These are phyloP conservation scores for Nipponacmea schrenckii DNA, from an alignment of 2,888 invertebrate species.

Conservation along the genomic window DNA sequence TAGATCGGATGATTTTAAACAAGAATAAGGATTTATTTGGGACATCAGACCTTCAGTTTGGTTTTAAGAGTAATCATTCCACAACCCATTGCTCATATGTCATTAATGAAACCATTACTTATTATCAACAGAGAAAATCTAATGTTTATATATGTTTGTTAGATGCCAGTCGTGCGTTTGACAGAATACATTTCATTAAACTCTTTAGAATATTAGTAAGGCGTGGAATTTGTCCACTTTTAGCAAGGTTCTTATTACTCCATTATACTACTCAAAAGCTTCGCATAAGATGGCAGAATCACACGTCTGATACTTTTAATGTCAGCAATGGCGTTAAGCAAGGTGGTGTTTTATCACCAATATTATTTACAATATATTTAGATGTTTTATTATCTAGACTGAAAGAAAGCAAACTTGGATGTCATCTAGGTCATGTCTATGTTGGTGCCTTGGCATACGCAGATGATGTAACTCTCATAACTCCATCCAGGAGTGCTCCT, in stretches of 20 bases:
- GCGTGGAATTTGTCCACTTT: neutral
- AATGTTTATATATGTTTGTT: neutral
- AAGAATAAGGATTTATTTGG: too few relatives aligned
- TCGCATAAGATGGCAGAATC: neutral
- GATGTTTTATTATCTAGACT: too few relatives aligned
- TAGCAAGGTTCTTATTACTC: neutral
- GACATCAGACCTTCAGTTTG: too few relatives aligned
- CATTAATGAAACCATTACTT: neutral
- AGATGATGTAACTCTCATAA: too few relatives aligned
- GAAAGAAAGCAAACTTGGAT: too few relatives aligned
- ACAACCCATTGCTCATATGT: neutral
- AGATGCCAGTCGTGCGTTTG: neutral
- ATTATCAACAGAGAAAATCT: neutral
- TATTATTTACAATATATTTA: conserved; percentile 15
- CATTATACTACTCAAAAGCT: neutral
- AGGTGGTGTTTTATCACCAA: conserved; percentile 17
- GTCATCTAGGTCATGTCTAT: too few relatives aligned
- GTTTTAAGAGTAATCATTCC: too few relatives aligned
- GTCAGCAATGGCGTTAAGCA: conserved; percentile 16
- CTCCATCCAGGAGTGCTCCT: too few relatives aligned
- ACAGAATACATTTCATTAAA: neutral
- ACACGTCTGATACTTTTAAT: conserved; percentile 7
- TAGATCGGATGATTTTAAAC: too few relatives aligned
- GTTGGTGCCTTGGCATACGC: too few relatives aligned
- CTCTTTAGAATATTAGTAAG: neutral